Conservation (phyloP, 2,888 invertebrate species). For the Drosophila stalkeri region DNA sequence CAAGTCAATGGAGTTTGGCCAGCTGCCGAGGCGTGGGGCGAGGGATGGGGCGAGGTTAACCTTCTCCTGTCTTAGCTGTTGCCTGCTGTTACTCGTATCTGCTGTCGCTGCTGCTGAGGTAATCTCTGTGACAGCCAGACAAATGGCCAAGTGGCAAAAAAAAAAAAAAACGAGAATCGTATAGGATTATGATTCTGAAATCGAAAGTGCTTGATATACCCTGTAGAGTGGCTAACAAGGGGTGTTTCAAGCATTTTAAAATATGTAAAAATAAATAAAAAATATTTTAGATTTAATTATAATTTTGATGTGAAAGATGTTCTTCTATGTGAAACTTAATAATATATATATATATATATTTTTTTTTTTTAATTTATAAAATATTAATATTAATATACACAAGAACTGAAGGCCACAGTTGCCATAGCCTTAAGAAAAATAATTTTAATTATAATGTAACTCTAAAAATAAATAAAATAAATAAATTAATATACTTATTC, state of each 20-base stretch:
- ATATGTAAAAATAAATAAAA: not conserved
- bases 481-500: too few species aligned
- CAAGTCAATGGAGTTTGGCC: slow-evolving; percentile 22
- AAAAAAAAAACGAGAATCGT: slow-evolving; percentile 22
- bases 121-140: slow-evolving; percentile 49
- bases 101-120: slow-evolving; percentile 53
- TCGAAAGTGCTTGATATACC: slow-evolving; percentile 30
- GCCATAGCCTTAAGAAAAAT: too few species aligned
- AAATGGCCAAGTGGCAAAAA: slow-evolving; percentile 8
- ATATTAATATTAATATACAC: too few species aligned
- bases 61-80: slow-evolving; percentile 3
- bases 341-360: too few species aligned
- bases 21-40: not conserved
- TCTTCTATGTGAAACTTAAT: too few species aligned
- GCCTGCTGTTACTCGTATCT: slow-evolving; percentile 4
- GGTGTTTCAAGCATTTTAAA: not conserved
- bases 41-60: not conserved
- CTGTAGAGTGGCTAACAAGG: not conserved
- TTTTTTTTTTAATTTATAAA: too few species aligned
- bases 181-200: slow-evolving; percentile 32
- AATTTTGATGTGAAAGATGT: too few species aligned
- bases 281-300: not conserved
- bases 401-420: too few species aligned
- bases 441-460: too few species aligned
- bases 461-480: too few species aligned